Evolutionary conservation across 2,888 invertebrate species (phyloP).

Genomic region (Microctonus hyperodae): DNA sequence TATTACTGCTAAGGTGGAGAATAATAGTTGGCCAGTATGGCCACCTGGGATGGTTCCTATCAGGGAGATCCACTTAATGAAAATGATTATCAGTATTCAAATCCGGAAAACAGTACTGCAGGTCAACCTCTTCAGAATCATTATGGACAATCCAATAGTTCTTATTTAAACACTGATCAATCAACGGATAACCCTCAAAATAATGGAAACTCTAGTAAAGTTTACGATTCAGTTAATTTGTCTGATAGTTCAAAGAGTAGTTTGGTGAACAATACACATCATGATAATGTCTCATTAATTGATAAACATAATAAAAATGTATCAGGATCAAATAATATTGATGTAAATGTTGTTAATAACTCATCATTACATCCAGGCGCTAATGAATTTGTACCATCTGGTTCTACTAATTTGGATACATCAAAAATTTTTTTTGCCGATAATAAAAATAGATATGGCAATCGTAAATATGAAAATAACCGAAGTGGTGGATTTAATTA

Average conservation of each 20-base stretch:
- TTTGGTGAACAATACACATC: conserved; percentile 34
- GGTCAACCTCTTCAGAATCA: conserved; percentile 45
- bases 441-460: conserved; percentile 35
- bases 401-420: conserved; percentile 31
- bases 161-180: conserved; percentile 8
- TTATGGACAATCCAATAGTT: conserved; percentile 35
- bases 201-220: neutral
- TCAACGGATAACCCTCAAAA: conserved; percentile 25
- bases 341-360: conserved; percentile 34
- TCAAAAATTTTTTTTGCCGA: conserved; percentile 39
- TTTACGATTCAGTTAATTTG: neutral
- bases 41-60: conserved; percentile 60
- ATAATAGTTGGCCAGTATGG: conserved; percentile 47
- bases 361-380: conserved; percentile 69
- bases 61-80: conserved; percentile 50
- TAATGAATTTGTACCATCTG: conserved; percentile 68
- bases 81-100: conserved; percentile 46
- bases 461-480: conserved; percentile 35
- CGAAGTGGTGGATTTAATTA: conserved; percentile 30
- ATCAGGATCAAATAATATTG: conserved; percentile 10
- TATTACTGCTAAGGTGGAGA: neutral
- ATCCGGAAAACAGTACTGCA: conserved; percentile 39
- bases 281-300: conserved; percentile 30
- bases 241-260: conserved; percentile 14
- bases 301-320: conserved; percentile 16